Conservation (phyloP, 2,113 vertebrate genomes). For the Petromus typicus region DNA sequence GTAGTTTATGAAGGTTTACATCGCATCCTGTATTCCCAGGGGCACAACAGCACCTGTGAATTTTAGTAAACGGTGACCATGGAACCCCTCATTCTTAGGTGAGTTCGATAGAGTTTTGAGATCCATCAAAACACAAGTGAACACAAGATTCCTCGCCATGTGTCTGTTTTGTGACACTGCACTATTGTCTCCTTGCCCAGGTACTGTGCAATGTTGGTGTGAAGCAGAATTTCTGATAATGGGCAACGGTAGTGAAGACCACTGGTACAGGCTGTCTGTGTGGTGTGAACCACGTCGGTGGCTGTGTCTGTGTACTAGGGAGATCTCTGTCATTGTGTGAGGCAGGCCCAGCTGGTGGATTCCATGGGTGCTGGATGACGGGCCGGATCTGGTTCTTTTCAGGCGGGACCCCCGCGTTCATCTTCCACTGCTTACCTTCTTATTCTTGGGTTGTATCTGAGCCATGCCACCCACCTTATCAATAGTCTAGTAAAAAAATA, state of each 20-base stretch:
- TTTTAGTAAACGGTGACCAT: neutral
- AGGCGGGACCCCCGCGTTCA: neutral
- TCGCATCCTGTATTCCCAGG: neutral
- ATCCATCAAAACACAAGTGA: neutral
- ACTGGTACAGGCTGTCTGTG: neutral
- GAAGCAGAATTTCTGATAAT: neutral
- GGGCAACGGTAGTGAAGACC: neutral
- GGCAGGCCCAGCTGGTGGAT: neutral
- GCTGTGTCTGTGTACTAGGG: neutral
- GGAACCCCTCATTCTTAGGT: neutral
- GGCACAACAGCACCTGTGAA: neutral
- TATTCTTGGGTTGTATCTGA: neutral
- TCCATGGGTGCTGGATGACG: accelerated
- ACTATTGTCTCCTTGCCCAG: neutral
- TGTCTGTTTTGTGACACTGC: neutral
- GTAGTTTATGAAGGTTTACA: neutral
- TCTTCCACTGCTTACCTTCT: neutral
- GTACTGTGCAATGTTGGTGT: neutral
- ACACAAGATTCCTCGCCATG: neutral
- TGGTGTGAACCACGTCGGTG: too few relatives aligned
- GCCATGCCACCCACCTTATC: too few relatives aligned
- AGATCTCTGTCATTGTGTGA: neutral
- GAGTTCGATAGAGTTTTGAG: neutral
- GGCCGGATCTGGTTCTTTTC: neutral
- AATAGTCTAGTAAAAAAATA: neutral